Base-by-base conservation (phyloP, 2,113 vertebrate genomes). In the Rhinoderma darwinii region DNA sequence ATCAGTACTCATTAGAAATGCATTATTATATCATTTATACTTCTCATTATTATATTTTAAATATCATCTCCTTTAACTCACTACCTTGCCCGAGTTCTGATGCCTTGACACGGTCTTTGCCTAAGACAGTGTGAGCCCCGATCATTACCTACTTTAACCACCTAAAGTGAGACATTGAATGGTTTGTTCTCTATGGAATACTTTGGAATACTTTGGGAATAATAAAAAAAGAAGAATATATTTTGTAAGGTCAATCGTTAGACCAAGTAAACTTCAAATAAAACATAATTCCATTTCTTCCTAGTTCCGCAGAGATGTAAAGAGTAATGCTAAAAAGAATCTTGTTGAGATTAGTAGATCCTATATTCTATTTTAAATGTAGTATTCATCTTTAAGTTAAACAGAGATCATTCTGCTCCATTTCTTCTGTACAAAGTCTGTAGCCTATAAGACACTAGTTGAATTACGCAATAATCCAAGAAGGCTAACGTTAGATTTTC, bases 181-280 rank as follows among this genome's bases (percentile, higher is more conserved):
- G 32, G 47, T 22, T 37, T 59, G 51, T 43, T 81, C 39, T 12
- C 37, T 43, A 35, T 81, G 22, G 54, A 43, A n/a, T 37, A n/a
- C 25, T 81, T 41, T 81, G 22, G 54, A 43, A n/a, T 37, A n/a
- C 25, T 81, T 41, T 81, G 10, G 41, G 35, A 37, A 61, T n/a
- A 12, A 5, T 63, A 81, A 35, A 81, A 81, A 61, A 37, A 63
- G 37, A 72, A n/a, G 22, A 80, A 22, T 11, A 6, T 6, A 17
- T 37, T 56, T 12, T 27, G 20, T 61, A 18, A 56, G 59, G 35
- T 32, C 76, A 18, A 10, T 54, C 6, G 35, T 41, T 35, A 59
- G 25, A n/a, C 79, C 39, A 82, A 41, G 79, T 82, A 63, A 82
- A 63, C 39, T 37, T 81, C 56, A 82, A 51, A 63, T 20, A 41